Evolutionary conservation across 2,888 invertebrate genomes (phyloP).

Genomic region (Calephelis perditalis): DNA sequence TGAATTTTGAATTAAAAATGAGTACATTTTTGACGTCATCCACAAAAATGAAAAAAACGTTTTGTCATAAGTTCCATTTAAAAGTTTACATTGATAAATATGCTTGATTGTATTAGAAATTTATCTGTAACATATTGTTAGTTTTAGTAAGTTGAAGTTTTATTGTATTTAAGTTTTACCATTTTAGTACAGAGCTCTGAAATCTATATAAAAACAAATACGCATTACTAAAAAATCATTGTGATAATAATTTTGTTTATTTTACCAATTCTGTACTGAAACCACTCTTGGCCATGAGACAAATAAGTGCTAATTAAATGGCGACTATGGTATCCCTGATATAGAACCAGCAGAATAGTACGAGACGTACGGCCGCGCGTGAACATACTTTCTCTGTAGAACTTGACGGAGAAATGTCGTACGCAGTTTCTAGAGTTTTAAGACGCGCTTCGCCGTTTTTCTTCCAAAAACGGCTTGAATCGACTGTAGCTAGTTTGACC

Average conservation of each 20-base stretch:
- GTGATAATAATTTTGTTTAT: neutral
- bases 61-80: too few relatives aligned
- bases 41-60: too few relatives aligned
- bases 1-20: too few relatives aligned
- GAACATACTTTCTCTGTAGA: constrained; percentile 22
- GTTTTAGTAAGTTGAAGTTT: too few relatives aligned
- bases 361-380: constrained; percentile 17
- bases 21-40: too few relatives aligned
- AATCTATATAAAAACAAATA: constrained; percentile 2
- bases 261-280: neutral
- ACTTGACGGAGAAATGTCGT: constrained; percentile 44
- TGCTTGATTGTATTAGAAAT: too few relatives aligned
- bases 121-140: too few relatives aligned
- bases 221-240: too few relatives aligned
- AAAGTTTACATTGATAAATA: too few relatives aligned
- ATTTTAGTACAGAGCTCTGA: neutral
- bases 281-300: neutral
- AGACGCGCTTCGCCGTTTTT: constrained; percentile 54
- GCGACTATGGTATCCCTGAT: constrained; percentile 26
- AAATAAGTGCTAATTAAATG: constrained; percentile 21
- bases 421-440: constrained; percentile 54
- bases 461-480: constrained; percentile 63
- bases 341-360: constrained; percentile 4
- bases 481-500: constrained; percentile 65
- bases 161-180: too few relatives aligned